Evolutionary conservation across 2,113 vertebrate species (phyloP), one percentile per base, ranked within the genome.

Genomic region (Craseonycteris thonglongyai): DNA sequence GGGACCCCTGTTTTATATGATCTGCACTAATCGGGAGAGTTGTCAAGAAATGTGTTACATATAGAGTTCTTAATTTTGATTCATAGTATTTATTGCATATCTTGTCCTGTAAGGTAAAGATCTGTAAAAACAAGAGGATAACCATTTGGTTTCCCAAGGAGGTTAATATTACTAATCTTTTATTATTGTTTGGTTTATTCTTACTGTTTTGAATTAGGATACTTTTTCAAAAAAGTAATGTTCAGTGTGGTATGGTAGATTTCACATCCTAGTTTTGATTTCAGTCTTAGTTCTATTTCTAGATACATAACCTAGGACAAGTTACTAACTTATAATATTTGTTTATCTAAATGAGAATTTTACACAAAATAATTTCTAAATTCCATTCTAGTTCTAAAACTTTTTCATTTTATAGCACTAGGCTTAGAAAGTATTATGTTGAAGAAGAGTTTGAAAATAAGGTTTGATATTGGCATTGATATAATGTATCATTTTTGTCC

Each of bases 31-130:
- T 75, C 28, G 69, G 65, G 42, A 88, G 18, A 93, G 38, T 86
- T 96, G 33, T 69, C 74, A 61, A 72, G 54, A 93, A 84, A 61
- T 65, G 51, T 84, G 19, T 85, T 96, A 92, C 88, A 81, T 84
- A 80, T 91, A 74, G 87, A 87, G 42, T 54, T 94, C 56, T 81
- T 94, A 61, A 68, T 59, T 96, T 92, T 93, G 51, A 65, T 51
- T 90, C 21, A 94, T 49, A 66, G 54, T 88, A 72, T 71, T 91
- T 93, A 54, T 86, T 89, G 35, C 5, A 45, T 89, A 59, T 26
- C 1, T 72, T 54, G 49, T 58, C 38, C 30, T 91, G 0, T 83
- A 45, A 79, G 18, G 47, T 80, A n/a, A 87, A 91, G 21, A 30
- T 61, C 59, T 85, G 84, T 76, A 63, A 95, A 71, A 93, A 90